phyloP scores from a whole-genome alignment of 2,797 vertebrate genomes.

The Tachyglossus aculeatus region DNA sequence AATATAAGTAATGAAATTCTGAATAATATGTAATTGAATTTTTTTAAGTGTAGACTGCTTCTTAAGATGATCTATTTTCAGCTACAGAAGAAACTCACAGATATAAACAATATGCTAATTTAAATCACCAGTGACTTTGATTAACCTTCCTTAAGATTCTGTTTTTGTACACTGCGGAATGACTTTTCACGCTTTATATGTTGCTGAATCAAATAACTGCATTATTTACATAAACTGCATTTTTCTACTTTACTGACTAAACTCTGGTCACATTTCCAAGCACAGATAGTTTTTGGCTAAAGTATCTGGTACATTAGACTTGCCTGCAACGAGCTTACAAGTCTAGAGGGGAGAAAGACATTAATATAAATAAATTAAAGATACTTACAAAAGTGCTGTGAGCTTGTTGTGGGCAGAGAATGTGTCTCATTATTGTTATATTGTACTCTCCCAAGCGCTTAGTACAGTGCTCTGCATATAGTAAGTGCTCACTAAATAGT shows the following conservation, averaged over 20 bases:
- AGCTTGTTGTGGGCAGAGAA: too few species aligned
- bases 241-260: slow-evolving; percentile 35
- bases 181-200: slow-evolving; percentile 32
- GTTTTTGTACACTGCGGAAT: slow-evolving; percentile 25
- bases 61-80: background rate
- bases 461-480: too few species aligned
- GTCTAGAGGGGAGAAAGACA: too few species aligned
- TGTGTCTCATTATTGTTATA: too few species aligned
- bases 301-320: slow-evolving; percentile 12
- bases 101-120: slow-evolving; percentile 39
- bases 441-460: too few species aligned
- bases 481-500: too few species aligned
- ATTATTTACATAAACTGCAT: slow-evolving; percentile 9
- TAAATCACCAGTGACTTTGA: slow-evolving; percentile 30
- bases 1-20: background rate
- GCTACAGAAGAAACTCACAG: slow-evolving; percentile 21
- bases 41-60: slow-evolving; percentile 20
- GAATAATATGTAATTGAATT: background rate
- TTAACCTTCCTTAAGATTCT: slow-evolving; percentile 53
- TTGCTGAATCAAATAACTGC: slow-evolving; percentile 29
- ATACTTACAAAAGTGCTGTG: too few species aligned
- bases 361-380: too few species aligned
- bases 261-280: slow-evolving; percentile 15
- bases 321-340: too few species aligned
- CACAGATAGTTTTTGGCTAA: background rate